Evolutionary conservation across 2,113 vertebrate genomes (phyloP), one percentile per base, ranked within the genome.

Genomic region (Petromus typicus): DNA sequence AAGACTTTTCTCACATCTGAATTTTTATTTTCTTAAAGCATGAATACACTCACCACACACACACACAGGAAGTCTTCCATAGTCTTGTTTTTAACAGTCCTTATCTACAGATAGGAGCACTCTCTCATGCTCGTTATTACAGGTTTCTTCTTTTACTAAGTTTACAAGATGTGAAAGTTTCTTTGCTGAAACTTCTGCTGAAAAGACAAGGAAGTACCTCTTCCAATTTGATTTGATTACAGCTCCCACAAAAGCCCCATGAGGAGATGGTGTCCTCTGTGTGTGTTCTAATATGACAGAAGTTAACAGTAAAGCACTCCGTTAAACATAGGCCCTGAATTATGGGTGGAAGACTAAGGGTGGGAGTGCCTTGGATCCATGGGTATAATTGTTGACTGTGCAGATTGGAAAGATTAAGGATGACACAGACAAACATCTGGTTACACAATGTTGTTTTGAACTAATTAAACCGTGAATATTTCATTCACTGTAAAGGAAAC

Each of bases 401-500:
- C 73, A 89, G 90, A 95, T 75, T 51, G 54, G 85, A 69, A 88
- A 90, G 96, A 96, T 94, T 94, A 93, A 27, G 48, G 30, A 93
- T 87, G 87, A 88, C 1, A 92, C 92, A 95, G 86, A 83, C 75
- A 96, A 94, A 97, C 34, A 7, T 92, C 66, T 54, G 11, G 81
- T 96, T 97, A 80, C 92, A 84, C 95, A 95, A 95, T 84, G 66
- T 83, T 79, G 86, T 67, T 91, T 54, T 86, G 78, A 76, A 84
- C 90, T 32, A 92, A 85, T 89, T 90, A 94, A 95, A 75, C 43
- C 45, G 40, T 82, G 73, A 92, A 7, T 95, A 96, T 96, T 94
- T 94, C 56, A 91, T 79, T 79, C 83, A 95, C 87, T 78, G 61
- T 93, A 86, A 97, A 93, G 90, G 78, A 96, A 92, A 97, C 90